Percentiles rank a stretch among this genome's conserved stretches.
phyloP scores from a whole-genome alignment of 92 coral and sea anemone species.

The Porites evermanni region DNA sequence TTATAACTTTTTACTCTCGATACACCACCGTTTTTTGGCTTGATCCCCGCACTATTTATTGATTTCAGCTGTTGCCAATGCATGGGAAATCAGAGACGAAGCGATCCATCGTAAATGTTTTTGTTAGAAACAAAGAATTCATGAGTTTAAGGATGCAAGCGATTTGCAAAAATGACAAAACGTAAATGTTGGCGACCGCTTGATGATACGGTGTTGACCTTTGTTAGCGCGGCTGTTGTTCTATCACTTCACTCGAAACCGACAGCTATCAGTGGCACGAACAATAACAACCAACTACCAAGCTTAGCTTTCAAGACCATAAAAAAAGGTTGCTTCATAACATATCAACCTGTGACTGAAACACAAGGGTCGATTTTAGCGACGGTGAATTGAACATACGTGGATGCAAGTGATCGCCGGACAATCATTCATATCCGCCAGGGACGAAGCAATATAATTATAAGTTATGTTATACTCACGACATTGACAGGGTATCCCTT shows the following conservation, averaged over 20 bases:
- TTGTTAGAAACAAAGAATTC: conserved; percentile 9
- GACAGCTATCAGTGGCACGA: conserved; percentile 63
- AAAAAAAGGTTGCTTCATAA: background rate
- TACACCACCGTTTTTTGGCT: background rate
- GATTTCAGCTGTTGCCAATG: background rate
- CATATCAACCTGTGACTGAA: background rate
- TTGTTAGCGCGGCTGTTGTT: conserved; percentile 71
- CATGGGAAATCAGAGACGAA: background rate
- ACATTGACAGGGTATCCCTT: conserved; percentile 98
- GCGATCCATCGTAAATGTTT: conserved; percentile 8
- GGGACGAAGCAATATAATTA: conserved; percentile 17
- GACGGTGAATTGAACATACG: conserved; percentile 11
- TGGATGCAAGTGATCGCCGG: background rate
- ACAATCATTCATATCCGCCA: conserved; percentile 16
- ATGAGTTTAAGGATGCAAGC: background rate
- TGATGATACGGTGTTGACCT: conserved; percentile 79
- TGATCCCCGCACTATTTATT: conserved; percentile 9
- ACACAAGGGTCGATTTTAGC: background rate
- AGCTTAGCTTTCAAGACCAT: conserved; percentile 1
- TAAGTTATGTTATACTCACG: conserved; percentile 66
- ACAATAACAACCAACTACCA: conserved; percentile 10
- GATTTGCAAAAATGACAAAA: conserved; percentile 46
- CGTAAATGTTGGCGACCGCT: conserved; percentile 50
- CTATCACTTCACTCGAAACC: conserved; percentile 82
- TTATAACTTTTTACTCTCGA: conserved; percentile 33